Evolutionary conservation across 2,797 vertebrate genomes (phyloP).

Genomic region (Gastrophryne carolinensis): DNA sequence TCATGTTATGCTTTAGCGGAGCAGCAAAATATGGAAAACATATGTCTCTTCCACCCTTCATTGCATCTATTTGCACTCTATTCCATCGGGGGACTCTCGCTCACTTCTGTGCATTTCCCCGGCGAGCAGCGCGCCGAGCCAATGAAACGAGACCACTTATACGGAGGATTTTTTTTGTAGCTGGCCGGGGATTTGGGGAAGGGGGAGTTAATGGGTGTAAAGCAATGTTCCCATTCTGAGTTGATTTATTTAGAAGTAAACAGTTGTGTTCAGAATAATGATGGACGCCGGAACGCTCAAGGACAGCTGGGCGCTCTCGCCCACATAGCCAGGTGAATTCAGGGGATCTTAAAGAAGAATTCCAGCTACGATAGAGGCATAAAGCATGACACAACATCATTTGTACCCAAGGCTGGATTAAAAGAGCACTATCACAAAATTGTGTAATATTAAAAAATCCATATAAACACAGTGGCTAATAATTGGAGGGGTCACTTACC

Average conservation of each 20-base stretch:
- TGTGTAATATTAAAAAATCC: no score
- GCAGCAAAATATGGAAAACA: conserved; percentile 49
- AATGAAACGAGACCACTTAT: background rate
- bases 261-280: background rate
- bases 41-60: conserved; percentile 27
- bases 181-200: conserved; percentile 5
- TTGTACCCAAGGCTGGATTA: no score
- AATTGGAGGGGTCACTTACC: no score
- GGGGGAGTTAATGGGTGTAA: background rate
- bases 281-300: background rate
- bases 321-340: background rate
- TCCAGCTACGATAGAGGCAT: no score
- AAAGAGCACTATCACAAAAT: no score
- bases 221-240: background rate
- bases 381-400: no score
- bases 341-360: background rate
- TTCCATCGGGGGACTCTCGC: conserved; percentile 11
- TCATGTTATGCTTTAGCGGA: conserved; percentile 46
- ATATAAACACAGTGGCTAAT: no score
- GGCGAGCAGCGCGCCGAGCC: background rate
- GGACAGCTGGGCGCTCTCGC: background rate
- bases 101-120: background rate
- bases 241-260: conserved; percentile 4
- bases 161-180: background rate
- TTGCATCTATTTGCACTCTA: conserved; percentile 13